phyloP scores from a whole-genome alignment of 1,140 invertebrate genomes.

The Hydropsyche tenuis region DNA sequence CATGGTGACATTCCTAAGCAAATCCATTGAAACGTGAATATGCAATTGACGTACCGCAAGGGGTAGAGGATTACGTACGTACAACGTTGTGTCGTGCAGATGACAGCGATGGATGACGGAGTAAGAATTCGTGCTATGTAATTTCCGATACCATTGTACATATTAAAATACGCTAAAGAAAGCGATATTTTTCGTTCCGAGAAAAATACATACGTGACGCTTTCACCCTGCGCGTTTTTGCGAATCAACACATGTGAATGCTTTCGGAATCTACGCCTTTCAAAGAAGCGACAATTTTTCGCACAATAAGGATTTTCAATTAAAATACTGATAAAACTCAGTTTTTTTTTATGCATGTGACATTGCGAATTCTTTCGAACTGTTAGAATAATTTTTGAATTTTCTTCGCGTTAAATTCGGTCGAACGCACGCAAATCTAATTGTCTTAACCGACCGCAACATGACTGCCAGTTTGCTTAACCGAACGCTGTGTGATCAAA shows the following conservation, averaged over 20 bases:
- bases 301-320: too few species aligned
- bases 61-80: constrained; percentile 1
- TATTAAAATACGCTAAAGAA: neutral
- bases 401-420: constrained; percentile 7
- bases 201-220: too few species aligned
- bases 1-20: constrained; percentile 27
- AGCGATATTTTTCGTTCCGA: too few species aligned
- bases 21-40: constrained; percentile 31
- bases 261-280: too few species aligned
- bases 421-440: constrained; percentile 15
- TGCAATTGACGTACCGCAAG: constrained; percentile 29
- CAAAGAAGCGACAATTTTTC: too few species aligned
- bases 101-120: constrained; percentile 24
- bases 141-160: constrained; percentile 16
- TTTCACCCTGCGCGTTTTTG: too few species aligned
- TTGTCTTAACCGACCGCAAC: constrained; percentile 24
- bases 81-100: neutral
- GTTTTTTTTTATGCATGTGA: too few species aligned
- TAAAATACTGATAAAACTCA: too few species aligned
- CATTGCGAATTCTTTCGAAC: too few species aligned
- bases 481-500: constrained; percentile 5
- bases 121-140: constrained; percentile 16
- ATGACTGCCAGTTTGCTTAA: constrained; percentile 15
- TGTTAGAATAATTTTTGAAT: constrained; percentile 13
- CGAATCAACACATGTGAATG: too few species aligned